Percentiles rank a stretch among this genome's conserved stretches.
These are phyloP conservation scores for Anthopleura sola DNA, from an alignment of 64 coral and sea anemone genomes.

Conservation along the genomic window DNA sequence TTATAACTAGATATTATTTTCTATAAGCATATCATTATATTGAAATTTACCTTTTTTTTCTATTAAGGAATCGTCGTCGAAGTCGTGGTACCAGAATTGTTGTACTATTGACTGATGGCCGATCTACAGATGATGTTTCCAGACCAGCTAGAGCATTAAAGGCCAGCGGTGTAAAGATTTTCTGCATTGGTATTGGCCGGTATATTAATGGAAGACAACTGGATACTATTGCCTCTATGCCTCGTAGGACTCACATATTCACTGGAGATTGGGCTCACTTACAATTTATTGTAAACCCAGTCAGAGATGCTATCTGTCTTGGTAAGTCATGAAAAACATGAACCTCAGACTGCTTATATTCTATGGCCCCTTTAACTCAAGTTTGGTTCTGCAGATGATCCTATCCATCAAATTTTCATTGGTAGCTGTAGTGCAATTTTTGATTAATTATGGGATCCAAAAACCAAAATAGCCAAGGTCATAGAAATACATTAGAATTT, in stretches of 20 bases:
- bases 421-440: no score
- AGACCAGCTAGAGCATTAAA: conserved; percentile 42
- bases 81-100: conserved; percentile 33
- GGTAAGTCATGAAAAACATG: not conserved
- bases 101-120: conserved; percentile 55
- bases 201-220: conserved; percentile 64
- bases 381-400: no score
- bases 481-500: no score
- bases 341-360: no score
- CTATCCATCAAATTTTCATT: no score
- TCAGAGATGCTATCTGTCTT: conserved; percentile 55
- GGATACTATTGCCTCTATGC: conserved; percentile 50
- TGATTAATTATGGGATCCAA: no score
- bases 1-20: no score
- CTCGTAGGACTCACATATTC: conserved; percentile 56
- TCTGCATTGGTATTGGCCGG: conserved; percentile 46
- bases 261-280: conserved; percentile 60
- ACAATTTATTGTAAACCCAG: conserved; percentile 37
- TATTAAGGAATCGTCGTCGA: conserved; percentile 30
- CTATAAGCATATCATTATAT: no score
- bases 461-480: no score
- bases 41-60: no score
- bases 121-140: conserved; percentile 50
- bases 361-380: no score
- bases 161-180: conserved; percentile 52